Percentiles rank a stretch among this genome's conserved stretches.
phyloP scores from a whole-genome alignment of 2,888 invertebrate species.

The Machimus rusticus region DNA sequence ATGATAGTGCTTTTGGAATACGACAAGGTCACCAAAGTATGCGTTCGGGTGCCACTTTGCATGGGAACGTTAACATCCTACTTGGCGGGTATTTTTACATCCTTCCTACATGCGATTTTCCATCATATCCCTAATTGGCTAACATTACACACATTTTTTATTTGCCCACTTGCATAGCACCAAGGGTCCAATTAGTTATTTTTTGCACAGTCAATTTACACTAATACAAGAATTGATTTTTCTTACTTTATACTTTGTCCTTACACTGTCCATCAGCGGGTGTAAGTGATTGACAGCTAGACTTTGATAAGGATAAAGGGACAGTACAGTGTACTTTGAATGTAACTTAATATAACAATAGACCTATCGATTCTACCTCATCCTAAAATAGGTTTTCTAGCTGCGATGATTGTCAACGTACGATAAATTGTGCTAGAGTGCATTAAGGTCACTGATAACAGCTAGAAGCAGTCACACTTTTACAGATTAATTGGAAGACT shows the following conservation, averaged over 20 bases:
- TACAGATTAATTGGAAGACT: not conserved
- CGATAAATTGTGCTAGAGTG: not conserved
- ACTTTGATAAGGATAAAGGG: not conserved
- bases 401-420: not conserved
- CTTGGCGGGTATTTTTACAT: constrained; percentile 74
- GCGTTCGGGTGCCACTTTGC: constrained; percentile 56
- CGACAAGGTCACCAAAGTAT: constrained; percentile 52
- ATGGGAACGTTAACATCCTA: constrained; percentile 75
- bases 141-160: not conserved
- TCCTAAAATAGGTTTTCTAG: not conserved
- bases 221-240: not conserved
- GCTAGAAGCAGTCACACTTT: not conserved
- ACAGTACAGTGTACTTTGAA: not conserved
- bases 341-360: not conserved
- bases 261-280: not conserved
- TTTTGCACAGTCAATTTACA: not conserved
- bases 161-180: not conserved
- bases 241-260: not conserved
- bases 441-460: not conserved
- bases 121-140: not conserved
- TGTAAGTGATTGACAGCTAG: not conserved
- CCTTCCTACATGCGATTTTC: not conserved
- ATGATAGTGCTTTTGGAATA: constrained; percentile 52
- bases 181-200: not conserved
- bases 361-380: not conserved